Conservation (phyloP, 1,140 invertebrate genomes). For the Drosophila guanche region DNA sequence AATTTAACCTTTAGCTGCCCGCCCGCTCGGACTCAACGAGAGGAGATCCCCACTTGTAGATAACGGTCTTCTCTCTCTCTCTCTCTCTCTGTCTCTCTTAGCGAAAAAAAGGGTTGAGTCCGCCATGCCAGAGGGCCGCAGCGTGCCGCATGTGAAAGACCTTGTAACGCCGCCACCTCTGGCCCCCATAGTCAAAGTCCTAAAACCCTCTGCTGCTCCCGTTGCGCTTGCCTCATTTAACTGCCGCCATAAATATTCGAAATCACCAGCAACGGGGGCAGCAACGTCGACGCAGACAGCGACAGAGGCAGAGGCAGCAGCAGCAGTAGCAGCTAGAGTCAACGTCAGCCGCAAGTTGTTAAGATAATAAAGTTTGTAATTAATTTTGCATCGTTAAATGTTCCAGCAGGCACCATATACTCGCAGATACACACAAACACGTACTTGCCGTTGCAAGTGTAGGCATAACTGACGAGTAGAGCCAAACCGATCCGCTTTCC, state of each 20-base stretch:
- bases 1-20: constrained; percentile 68
- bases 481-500: constrained; percentile 10
- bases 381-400: constrained; percentile 80
- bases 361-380: constrained; percentile 81
- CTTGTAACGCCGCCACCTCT: background rate
- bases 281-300: constrained; percentile 26
- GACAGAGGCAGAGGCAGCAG: constrained; percentile 13
- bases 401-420: constrained; percentile 4
- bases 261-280: constrained; percentile 64
- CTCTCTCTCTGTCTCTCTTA: constrained; percentile 3
- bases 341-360: constrained; percentile 62
- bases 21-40: background rate
- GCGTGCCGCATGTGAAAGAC: background rate
- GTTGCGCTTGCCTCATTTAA: constrained; percentile 71
- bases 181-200: background rate
- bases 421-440: too few relatives aligned
- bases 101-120: constrained; percentile 64
- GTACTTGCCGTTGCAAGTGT: background rate
- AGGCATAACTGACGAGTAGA: constrained; percentile 11
- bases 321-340: constrained; percentile 7
- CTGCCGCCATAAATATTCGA: constrained; percentile 76
- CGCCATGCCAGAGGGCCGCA: constrained; percentile 1
- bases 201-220: constrained; percentile 7
- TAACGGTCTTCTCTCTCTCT: constrained; percentile 29
- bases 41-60: constrained; percentile 60